phyloP scores from a whole-genome alignment of 2,888 invertebrate species.

The Drosophila meridionalis region DNA sequence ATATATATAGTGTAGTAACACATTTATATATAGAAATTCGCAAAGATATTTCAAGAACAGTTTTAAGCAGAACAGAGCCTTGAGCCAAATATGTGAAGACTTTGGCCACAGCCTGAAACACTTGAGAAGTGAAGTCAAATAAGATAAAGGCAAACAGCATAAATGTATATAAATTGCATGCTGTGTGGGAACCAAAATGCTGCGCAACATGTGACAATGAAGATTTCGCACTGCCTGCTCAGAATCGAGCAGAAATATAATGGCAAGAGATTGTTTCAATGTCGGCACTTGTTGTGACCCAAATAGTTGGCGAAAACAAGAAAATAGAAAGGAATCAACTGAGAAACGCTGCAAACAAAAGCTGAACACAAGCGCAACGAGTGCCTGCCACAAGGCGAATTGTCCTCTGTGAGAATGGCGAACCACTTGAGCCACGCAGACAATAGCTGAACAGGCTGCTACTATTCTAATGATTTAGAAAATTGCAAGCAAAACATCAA shows the following conservation, averaged over 20 bases:
- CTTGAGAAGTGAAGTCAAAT: constrained; percentile 59
- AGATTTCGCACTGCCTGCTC: constrained; percentile 67
- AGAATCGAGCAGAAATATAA: constrained; percentile 35
- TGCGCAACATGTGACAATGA: constrained; percentile 74
- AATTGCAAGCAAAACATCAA: constrained; percentile 74
- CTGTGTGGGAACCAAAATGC: constrained; percentile 78
- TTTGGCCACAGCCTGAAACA: constrained; percentile 41
- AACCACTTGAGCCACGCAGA: constrained; percentile 60
- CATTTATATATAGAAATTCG: background rate
- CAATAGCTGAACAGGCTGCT: constrained; percentile 56
- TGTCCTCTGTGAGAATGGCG: constrained; percentile 31
- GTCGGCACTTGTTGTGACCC: constrained; percentile 77
- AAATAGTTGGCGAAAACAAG: constrained; percentile 64
- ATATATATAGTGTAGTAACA: too few relatives aligned
- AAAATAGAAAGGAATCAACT: background rate
- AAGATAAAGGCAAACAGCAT: constrained; percentile 36
- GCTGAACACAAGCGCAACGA: constrained; percentile 36
- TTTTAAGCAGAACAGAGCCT: constrained; percentile 26
- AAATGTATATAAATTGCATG: constrained; percentile 57
- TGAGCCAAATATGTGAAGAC: constrained; percentile 16
- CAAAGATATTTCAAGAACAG: constrained; percentile 19
- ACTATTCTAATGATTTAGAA: constrained; percentile 74
- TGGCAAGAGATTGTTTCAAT: constrained; percentile 60
- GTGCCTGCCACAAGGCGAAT: constrained; percentile 47
- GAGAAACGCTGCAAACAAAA: constrained; percentile 37